phyloP scores from a whole-genome alignment of 2,888 invertebrate genomes.

The Orthosia incerta region DNA sequence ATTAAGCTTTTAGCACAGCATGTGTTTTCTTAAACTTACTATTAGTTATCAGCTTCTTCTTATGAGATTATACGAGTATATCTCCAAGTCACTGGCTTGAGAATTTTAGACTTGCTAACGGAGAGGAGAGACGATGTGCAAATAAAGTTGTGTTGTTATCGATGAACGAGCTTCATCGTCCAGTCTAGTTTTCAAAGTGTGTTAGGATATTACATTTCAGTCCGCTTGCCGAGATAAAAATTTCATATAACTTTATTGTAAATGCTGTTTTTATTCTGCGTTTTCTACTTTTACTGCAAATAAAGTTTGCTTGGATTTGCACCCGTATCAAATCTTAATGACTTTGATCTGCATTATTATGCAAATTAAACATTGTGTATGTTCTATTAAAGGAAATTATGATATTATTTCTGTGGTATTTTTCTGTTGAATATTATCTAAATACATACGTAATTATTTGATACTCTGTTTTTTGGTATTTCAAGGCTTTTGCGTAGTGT shows the following conservation, averaged over 20 bases:
- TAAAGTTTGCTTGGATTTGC: background rate
- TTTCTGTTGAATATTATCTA: background rate
- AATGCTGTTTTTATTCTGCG: background rate
- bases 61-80: constrained; percentile 2
- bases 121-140: background rate
- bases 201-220: background rate
- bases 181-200: background rate
- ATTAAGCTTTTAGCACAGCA: constrained; percentile 69
- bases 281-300: background rate
- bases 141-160: constrained; percentile 33
- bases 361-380: too few species aligned
- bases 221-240: background rate
- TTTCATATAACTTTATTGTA: background rate
- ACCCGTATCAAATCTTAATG: background rate
- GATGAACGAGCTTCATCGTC: background rate
- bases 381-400: too few species aligned
- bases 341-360: background rate
- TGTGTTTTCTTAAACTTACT: constrained; percentile 62
- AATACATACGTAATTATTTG: background rate
- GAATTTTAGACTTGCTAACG: constrained; percentile 1
- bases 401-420: too few species aligned
- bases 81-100: background rate
- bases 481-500: background rate
- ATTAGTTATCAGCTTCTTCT: constrained; percentile 24
- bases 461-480: background rate